These are phyloP conservation scores for Pogona vitticeps DNA, from an alignment of 2,113 vertebrate species.

Conservation along the genomic window DNA sequence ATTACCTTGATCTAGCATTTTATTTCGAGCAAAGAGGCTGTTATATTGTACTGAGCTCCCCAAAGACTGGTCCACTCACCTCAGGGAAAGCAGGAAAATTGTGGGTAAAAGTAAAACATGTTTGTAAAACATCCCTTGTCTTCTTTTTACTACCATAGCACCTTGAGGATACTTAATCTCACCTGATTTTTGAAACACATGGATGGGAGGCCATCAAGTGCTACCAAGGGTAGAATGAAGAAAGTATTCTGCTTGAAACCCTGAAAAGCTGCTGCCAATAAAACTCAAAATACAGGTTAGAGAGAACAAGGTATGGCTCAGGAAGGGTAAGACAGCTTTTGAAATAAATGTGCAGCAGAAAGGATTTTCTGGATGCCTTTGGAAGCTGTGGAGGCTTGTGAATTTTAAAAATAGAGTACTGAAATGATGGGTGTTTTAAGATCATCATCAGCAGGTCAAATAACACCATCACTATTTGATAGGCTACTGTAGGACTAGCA, in stretches of 20 bases:
- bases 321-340: too few species aligned
- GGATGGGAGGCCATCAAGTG: too few species aligned
- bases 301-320: too few species aligned
- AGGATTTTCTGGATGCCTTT: neutral
- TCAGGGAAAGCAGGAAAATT: neutral
- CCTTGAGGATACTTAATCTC: too few species aligned
- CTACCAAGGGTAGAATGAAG: too few species aligned
- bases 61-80: neutral
- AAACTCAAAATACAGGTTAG: too few species aligned
- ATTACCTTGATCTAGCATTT: neutral
- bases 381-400: neutral
- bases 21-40: neutral
- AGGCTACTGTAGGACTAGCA: neutral
- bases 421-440: neutral
- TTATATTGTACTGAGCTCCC: neutral
- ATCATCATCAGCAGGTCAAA: neutral
- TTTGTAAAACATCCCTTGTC: neutral
- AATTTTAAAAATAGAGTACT: neutral
- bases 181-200: too few species aligned
- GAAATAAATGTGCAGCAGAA: neutral
- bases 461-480: neutral
- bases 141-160: too few species aligned
- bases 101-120: neutral
- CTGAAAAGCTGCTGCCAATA: too few species aligned
- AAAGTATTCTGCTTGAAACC: too few species aligned